These are phyloP conservation scores for Pterocles orientalis DNA, from an alignment of 2,113 vertebrate genomes.

Conservation along the genomic window DNA sequence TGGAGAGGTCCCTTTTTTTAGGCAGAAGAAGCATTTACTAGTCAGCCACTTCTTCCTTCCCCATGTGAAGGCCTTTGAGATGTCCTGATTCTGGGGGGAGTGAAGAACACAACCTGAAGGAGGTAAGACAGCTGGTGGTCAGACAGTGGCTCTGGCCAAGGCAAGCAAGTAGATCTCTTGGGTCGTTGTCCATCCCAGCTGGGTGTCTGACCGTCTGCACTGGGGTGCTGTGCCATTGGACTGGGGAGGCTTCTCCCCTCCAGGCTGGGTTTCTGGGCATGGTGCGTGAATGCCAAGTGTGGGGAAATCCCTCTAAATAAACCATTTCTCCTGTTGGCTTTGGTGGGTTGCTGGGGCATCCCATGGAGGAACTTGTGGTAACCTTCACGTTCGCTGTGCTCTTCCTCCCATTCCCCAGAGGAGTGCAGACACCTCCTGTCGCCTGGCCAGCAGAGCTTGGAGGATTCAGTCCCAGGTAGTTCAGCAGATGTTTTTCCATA, in stretches of 20 bases:
- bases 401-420: not conserved
- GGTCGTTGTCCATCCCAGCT: not conserved
- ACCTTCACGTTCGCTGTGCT: not conserved
- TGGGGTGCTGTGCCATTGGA: too few species aligned
- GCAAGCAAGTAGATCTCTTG: not conserved
- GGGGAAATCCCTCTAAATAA: not conserved
- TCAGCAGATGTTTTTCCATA: not conserved
- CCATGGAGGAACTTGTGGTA: not conserved
- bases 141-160: not conserved
- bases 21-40: not conserved
- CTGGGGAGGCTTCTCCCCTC: not conserved
- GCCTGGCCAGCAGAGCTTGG: rapidly evolving
- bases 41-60: not conserved
- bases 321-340: not conserved
- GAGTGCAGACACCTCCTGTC: not conserved
- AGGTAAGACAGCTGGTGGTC: not conserved
- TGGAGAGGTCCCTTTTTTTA: not conserved
- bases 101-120: not conserved
- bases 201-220: too few species aligned
- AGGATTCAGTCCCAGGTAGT: not conserved
- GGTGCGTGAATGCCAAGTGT: not conserved
- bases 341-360: not conserved
- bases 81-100: not conserved
- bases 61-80: not conserved
- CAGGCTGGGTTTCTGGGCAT: not conserved